Percentiles rank a stretch among this genome's conserved stretches.
Evolutionary conservation across 2,113 vertebrate species (phyloP).

Genomic region (Sterrhoptilus dennistouni): DNA sequence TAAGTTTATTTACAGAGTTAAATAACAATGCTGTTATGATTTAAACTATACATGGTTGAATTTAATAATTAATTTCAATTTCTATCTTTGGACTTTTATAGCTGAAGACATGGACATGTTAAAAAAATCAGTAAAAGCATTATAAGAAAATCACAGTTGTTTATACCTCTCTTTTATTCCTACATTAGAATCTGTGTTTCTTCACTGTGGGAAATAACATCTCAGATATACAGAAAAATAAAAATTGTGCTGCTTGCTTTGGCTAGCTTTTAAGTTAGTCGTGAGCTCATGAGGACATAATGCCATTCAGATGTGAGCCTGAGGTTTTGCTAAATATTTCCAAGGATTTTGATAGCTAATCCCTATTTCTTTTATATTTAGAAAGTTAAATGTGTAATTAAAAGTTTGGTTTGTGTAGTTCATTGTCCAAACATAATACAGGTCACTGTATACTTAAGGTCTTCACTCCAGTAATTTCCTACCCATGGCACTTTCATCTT

Average conservation of each 20-base stretch:
- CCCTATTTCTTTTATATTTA: neutral
- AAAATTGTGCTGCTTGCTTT: slow-evolving; percentile 30
- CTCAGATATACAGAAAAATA: neutral
- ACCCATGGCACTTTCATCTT: neutral
- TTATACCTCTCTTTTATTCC: neutral
- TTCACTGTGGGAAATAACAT: neutral
- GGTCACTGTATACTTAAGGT: neutral
- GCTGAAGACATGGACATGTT: rapidly evolving
- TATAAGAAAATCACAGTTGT: neutral
- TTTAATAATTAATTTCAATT: neutral
- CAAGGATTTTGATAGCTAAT: slow-evolving; percentile 2
- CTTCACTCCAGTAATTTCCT: neutral
- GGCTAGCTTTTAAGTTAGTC: neutral
- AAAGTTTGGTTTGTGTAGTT: neutral
- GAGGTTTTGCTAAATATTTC: neutral
- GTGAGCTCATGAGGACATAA: slow-evolving; percentile 26
- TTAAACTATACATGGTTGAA: neutral
- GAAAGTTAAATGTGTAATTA: neutral
- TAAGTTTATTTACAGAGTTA: neutral
- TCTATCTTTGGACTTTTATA: neutral
- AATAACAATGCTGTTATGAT: neutral
- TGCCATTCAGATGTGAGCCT: slow-evolving; percentile 19
- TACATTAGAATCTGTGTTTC: neutral
- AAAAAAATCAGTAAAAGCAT: neutral
- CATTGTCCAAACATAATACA: neutral